Conservation (phyloP, 2,888 invertebrate genomes). For the Phlogophora meticulosa region DNA sequence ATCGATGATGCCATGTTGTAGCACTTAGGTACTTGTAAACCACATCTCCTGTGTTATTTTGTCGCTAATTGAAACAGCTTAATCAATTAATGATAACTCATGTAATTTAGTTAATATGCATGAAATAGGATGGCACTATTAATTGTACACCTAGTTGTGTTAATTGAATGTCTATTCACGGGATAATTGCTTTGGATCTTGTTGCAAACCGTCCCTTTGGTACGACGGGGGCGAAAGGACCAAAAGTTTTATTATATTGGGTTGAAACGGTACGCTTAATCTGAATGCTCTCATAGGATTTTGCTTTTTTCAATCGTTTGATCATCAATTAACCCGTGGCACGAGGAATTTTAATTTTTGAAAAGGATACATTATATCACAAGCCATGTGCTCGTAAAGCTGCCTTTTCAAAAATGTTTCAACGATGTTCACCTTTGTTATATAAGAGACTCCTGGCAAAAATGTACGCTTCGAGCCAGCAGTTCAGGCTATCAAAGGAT, state of each 20-base stretch:
- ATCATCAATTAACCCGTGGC: no score
- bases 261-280: slow-evolving; percentile 1
- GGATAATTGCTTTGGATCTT: slow-evolving; percentile 26
- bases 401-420: no score
- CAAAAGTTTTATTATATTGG: slow-evolving; percentile 16
- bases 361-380: no score
- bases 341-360: neutral
- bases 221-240: neutral
- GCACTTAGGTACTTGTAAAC: slow-evolving; percentile 9
- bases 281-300: neutral
- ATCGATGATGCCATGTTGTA: neutral
- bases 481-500: no score
- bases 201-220: slow-evolving; percentile 31
- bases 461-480: no score
- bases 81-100: slow-evolving; percentile 43
- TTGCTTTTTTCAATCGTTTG: neutral
- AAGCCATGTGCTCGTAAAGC: no score
- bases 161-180: slow-evolving; percentile 39
- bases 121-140: slow-evolving; percentile 18
- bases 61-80: slow-evolving; percentile 32
- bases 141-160: slow-evolving; percentile 25
- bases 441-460: no score
- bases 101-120: slow-evolving; percentile 43
- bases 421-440: no score
- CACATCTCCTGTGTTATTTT: neutral